phyloP scores from a whole-genome alignment of 2,888 invertebrate genomes.

The Criorhina ranunculi region DNA sequence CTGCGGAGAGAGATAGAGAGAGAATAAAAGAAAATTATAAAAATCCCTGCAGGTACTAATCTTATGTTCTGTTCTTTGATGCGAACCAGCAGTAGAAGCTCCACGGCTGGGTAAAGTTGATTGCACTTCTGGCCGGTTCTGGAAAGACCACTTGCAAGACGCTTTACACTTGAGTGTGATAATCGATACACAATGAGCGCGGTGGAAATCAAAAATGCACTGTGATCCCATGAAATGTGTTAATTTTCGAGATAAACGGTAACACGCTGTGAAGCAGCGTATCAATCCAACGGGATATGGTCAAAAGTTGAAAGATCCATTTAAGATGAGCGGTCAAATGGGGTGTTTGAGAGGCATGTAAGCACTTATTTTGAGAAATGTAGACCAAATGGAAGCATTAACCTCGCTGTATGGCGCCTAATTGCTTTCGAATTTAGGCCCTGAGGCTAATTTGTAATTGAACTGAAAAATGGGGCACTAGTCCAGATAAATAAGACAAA shows the following conservation, averaged over 20 bases:
- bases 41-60: constrained; percentile 71
- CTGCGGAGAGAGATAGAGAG: constrained; percentile 33
- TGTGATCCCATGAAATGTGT: constrained; percentile 7
- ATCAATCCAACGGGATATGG: not conserved
- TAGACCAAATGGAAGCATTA: too few relatives aligned
- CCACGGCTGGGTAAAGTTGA: constrained; percentile 58
- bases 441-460: too few relatives aligned
- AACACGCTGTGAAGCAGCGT: not conserved
- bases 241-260: constrained; percentile 5
- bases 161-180: constrained; percentile 40
- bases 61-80: constrained; percentile 61
- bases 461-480: too few relatives aligned
- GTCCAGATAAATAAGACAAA: too few relatives aligned
- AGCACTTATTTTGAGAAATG: not conserved
- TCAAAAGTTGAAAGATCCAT: not conserved
- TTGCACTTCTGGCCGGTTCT: constrained; percentile 58
- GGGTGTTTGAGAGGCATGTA: not conserved
- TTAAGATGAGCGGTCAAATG: not conserved
- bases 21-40: constrained; percentile 58
- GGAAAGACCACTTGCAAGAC: constrained; percentile 3
- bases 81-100: constrained; percentile 35
- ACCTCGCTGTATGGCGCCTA: too few relatives aligned
- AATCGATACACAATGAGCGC: constrained; percentile 40
- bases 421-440: too few relatives aligned
- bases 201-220: constrained; percentile 17